phyloP scores from a whole-genome alignment of 2,113 vertebrate species.

The Nycticebus coucang region DNA sequence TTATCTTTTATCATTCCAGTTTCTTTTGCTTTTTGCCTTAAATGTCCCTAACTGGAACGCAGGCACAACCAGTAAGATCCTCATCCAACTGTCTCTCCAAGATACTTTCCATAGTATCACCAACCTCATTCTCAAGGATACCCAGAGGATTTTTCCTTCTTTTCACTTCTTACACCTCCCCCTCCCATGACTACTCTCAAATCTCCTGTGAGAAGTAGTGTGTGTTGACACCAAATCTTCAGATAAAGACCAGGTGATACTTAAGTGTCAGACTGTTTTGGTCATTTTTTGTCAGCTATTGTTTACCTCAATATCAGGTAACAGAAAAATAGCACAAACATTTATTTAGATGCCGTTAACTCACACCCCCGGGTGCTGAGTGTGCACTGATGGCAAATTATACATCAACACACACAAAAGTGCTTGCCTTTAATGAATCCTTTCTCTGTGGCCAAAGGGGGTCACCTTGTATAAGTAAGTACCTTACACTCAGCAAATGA shows the following conservation, averaged over 20 bases:
- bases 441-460: slow-evolving; percentile 29
- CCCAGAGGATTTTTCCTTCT: not conserved
- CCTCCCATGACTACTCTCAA: not conserved
- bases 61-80: not conserved
- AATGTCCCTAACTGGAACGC: not conserved
- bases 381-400: not conserved
- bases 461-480: slow-evolving; percentile 46
- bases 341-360: not conserved
- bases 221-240: not conserved
- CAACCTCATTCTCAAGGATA: not conserved
- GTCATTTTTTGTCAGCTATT: slow-evolving; percentile 25
- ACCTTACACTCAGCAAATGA: not conserved
- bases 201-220: not conserved
- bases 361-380: not conserved
- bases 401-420: not conserved
- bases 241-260: not conserved
- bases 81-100: fast-evolving
- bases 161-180: not conserved
- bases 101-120: not conserved
- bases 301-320: not conserved
- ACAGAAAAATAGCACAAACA: not conserved
- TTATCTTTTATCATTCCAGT: not conserved
- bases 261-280: not conserved
- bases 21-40: not conserved
- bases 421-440: not conserved